Evolutionary conservation across 92 coral and sea anemone species (phyloP), one percentile per base, ranked within the genome.

Genomic region (Heteractis magnifica): DNA sequence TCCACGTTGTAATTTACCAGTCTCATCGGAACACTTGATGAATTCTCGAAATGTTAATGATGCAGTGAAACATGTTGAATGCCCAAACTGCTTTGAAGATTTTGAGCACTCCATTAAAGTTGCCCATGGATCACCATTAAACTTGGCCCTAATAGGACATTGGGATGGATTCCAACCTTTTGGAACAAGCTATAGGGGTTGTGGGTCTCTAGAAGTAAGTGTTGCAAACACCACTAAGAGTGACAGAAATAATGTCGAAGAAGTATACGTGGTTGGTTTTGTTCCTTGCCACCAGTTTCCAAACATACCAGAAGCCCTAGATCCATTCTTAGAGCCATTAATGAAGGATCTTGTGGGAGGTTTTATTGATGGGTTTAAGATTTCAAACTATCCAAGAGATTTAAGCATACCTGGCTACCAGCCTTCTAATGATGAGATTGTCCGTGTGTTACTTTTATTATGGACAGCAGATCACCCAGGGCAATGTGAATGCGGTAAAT

Each of bases 391-490:
- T 21, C 52, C 65, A 64, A 78, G 60, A 5, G n/a, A n/a, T n/a
- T n/a, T n/a, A n/a, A n/a, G n/a, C n/a, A n/a, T n/a, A n/a, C n/a
- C n/a, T n/a, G n/a, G n/a, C n/a, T n/a, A n/a, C n/a, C 19, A 77
- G 75, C 72, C 72, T 6, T 6, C 6, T 6, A 14, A 14, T 26
- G 20, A 87, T 59, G 49, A 41, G 34, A 41, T 20, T 51, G 18
- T 10, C 60, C 51, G 8, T 5, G 5, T 70, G 51, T n/a, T n/a
- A n/a, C 82, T 87, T 72, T 52, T 86, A 72, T 89, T 92, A 41
- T 92, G 89, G 88, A 68, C 95, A 52, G 95, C 74, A 34, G 95
- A 92, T 75, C 90, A 89, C 80, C 95, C 95, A 53, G 92, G 89
- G 12, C 90, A 83, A 64, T 91, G 94, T 86, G 92, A 89, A 50